Evolutionary conservation across 2,888 invertebrate species (phyloP).

Genomic region (Portevinia maculata): DNA sequence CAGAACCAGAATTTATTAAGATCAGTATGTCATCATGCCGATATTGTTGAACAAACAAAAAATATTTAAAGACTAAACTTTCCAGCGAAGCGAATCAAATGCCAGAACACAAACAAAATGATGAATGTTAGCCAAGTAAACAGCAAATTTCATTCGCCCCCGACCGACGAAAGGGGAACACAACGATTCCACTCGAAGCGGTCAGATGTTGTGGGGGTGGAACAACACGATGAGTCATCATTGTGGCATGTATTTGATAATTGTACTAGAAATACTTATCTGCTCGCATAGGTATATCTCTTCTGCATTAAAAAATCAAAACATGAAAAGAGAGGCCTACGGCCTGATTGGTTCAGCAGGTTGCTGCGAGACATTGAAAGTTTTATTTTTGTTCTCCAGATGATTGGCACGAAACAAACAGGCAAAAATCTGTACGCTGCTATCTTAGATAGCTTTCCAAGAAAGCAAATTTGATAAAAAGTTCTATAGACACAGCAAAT

Average conservation of each 20-base stretch:
- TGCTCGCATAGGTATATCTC: background rate
- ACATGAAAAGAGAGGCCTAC: background rate
- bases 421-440: background rate
- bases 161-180: background rate
- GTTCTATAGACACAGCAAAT: background rate
- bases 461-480: slow-evolving; percentile 19
- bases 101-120: slow-evolving; percentile 6
- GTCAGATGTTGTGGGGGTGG: slow-evolving; percentile 18
- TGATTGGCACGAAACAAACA: background rate
- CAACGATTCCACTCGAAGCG: background rate
- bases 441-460: too few relatives aligned
- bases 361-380: background rate
- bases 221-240: slow-evolving; percentile 2
- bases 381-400: slow-evolving; percentile 4
- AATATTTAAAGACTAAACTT: slow-evolving; percentile 7
- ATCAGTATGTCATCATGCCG: slow-evolving; percentile 42
- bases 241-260: background rate
- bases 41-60: background rate
- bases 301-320: background rate
- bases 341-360: background rate
- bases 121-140: slow-evolving; percentile 36
- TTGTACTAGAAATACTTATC: background rate
- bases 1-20: slow-evolving; percentile 32
- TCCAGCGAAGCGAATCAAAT: slow-evolving; percentile 11
- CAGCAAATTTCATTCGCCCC: background rate